phyloP scores from a whole-genome alignment of 2,888 invertebrate genomes.

The Synergus laeviventris region DNA sequence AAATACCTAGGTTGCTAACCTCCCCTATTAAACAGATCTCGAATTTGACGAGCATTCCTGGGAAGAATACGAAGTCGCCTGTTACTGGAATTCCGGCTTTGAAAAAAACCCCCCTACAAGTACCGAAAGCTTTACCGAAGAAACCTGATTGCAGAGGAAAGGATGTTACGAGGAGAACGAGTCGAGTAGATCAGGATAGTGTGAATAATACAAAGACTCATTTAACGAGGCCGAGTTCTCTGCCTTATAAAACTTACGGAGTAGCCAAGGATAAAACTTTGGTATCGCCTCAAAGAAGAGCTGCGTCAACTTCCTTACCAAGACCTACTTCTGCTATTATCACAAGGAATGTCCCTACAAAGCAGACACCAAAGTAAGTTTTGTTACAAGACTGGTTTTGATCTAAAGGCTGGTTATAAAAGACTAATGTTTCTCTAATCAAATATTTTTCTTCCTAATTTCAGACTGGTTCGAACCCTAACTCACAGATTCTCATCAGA shows the following conservation, averaged over 20 bases:
- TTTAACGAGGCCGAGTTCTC: conserved; percentile 81
- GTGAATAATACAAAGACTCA: conserved; percentile 72
- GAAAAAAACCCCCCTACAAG: conserved; percentile 61
- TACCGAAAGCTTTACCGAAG: conserved; percentile 53
- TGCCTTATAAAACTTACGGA: conserved; percentile 79
- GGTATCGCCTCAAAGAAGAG: conserved; percentile 79
- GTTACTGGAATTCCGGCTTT: conserved; percentile 70
- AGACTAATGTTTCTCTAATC: not conserved
- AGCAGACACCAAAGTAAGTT: conserved; percentile 77
- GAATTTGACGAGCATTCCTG: conserved; percentile 34
- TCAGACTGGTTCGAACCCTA: conserved; percentile 84
- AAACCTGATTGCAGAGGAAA: conserved; percentile 59
- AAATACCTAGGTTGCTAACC: conserved; percentile 86
- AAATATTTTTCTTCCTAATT: conserved; percentile 52
- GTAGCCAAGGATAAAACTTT: conserved; percentile 67
- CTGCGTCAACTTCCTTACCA: conserved; percentile 83
- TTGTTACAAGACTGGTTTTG: conserved; percentile 5
- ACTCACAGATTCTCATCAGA: conserved; percentile 87
- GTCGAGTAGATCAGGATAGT: conserved; percentile 81
- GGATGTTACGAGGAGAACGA: conserved; percentile 76
- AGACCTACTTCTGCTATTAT: conserved; percentile 75
- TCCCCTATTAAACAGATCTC: conserved; percentile 82
- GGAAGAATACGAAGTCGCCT: conserved; percentile 63
- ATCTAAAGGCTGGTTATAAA: not conserved
- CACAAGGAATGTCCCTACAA: conserved; percentile 61